phyloP scores from a whole-genome alignment of 2,888 invertebrate genomes.

The Cancer borealis region DNA sequence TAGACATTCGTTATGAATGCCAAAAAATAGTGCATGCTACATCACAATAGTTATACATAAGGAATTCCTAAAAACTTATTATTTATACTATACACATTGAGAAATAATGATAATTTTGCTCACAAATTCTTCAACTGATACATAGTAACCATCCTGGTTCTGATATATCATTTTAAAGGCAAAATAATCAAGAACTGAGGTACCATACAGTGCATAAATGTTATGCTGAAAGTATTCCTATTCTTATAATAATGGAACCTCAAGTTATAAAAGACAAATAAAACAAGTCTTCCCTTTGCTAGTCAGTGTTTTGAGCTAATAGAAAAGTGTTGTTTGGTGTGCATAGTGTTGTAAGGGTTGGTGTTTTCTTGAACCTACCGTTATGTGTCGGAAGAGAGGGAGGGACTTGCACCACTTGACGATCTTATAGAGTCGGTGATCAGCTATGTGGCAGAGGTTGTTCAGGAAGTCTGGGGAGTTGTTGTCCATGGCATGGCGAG shows the following conservation, averaged over 20 bases:
- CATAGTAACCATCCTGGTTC: neutral
- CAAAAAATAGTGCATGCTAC: too few species aligned
- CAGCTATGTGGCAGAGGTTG: constrained; percentile 95
- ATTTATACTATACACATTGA: too few species aligned
- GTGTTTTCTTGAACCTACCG: constrained; percentile 83
- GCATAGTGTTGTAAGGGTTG: neutral
- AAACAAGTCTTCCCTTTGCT: neutral
- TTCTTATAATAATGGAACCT: neutral
- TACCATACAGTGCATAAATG: neutral
- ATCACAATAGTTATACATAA: too few species aligned
- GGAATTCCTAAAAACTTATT: too few species aligned
- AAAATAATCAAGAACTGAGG: neutral
- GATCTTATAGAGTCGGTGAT: constrained; percentile 96
- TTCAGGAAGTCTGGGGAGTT: constrained; percentile 91
- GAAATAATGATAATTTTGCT: too few species aligned
- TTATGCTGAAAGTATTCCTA: neutral
- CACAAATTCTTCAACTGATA: neutral
- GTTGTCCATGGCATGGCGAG: constrained; percentile 82
- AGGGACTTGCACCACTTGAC: constrained; percentile 99
- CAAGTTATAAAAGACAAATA: neutral
- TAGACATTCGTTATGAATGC: too few species aligned
- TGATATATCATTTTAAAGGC: neutral
- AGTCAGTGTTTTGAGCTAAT: neutral
- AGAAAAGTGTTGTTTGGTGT: neutral
- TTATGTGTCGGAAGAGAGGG: constrained; percentile 97